Conservation (phyloP, 2,113 vertebrate genomes). For the Oryzias woworae region DNA sequence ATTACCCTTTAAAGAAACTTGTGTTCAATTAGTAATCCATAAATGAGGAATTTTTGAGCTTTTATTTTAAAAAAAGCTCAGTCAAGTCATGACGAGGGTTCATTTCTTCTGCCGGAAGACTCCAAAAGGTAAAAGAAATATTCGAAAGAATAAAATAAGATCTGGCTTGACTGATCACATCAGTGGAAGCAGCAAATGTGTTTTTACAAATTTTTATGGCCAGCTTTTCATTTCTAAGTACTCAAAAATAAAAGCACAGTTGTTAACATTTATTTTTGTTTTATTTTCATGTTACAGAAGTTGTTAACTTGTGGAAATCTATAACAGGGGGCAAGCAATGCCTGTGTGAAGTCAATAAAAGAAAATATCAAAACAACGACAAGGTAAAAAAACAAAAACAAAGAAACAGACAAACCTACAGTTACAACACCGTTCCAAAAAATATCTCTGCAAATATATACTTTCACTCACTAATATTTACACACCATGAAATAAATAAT, state of each 20-base stretch:
- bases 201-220: no score
- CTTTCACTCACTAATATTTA: conserved; percentile 89
- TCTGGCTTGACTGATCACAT: no score
- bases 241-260: background rate
- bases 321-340: conserved; percentile 73
- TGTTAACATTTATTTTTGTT: conserved; percentile 40
- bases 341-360: conserved; percentile 82
- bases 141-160: no score
- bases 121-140: no score
- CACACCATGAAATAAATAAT: conserved; percentile 93
- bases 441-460: conserved; percentile 86
- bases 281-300: conserved; percentile 84
- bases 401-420: conserved; percentile 73
- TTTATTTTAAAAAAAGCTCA: no score
- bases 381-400: conserved; percentile 71
- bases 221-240: no score
- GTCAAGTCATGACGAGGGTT: no score
- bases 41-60: no score
- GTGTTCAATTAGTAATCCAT: no score
- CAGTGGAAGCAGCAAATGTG: no score
- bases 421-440: conserved; percentile 79
- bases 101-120: no score
- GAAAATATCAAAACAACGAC: conserved; percentile 75
- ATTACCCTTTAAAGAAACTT: no score
- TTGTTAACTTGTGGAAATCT: conserved; percentile 85